Percentiles rank a stretch among this genome's conserved stretches.
These are phyloP conservation scores for Atherinomorus stipes DNA, from an alignment of 2,113 vertebrate genomes.

Conservation along the genomic window DNA sequence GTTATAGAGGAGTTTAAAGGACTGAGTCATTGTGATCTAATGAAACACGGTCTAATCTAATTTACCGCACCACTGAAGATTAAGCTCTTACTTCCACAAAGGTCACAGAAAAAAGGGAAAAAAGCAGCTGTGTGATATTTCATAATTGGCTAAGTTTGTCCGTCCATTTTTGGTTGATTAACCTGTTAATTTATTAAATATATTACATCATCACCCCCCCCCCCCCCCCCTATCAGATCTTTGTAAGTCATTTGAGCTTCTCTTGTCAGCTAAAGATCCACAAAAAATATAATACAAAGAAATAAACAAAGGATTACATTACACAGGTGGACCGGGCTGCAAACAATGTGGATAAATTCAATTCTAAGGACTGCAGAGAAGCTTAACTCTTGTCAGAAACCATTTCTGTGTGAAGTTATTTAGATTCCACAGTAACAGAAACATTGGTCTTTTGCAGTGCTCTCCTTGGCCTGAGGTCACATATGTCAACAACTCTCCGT, in stretches of 20 bases:
- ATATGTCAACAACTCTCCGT: slow-evolving; percentile 91
- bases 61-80: background rate
- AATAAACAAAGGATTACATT: background rate
- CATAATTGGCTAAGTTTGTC: no score
- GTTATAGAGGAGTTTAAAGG: background rate
- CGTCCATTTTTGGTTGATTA: no score
- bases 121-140: no score
- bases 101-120: no score
- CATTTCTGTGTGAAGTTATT: background rate
- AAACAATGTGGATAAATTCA: background rate
- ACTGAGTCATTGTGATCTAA: background rate
- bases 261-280: background rate
- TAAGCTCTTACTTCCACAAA: background rate
- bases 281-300: background rate
- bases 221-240: no score
- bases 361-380: background rate
- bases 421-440: slow-evolving; percentile 20
- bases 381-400: background rate
- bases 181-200: no score
- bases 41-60: background rate
- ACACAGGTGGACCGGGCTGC: background rate
- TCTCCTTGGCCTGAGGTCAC: slow-evolving; percentile 96
- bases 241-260: background rate
- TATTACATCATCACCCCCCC: no score
- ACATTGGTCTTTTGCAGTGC: slow-evolving; percentile 81